Conservation (phyloP, 1,140 invertebrate genomes). For the Akabosia matsudoensis region DNA sequence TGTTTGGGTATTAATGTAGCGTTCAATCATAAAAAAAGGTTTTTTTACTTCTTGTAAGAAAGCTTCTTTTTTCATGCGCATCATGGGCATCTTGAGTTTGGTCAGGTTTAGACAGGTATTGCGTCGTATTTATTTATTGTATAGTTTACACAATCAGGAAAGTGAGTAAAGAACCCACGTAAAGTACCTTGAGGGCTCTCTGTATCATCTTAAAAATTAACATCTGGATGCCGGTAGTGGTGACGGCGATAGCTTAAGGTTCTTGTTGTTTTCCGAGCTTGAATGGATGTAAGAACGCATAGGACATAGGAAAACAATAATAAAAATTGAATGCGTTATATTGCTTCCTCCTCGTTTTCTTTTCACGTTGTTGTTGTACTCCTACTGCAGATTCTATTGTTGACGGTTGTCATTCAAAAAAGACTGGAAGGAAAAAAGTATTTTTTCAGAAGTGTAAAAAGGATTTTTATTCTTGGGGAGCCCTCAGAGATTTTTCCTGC, state of each 20-base stretch:
- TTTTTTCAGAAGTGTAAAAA: slow-evolving; percentile 1
- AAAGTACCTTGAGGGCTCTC: background rate
- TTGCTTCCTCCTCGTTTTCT: background rate
- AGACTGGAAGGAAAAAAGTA: background rate
- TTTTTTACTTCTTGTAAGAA: background rate
- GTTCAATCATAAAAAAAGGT: background rate
- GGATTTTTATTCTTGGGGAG: background rate
- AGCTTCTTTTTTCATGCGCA: background rate
- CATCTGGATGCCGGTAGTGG: slow-evolving; percentile 12
- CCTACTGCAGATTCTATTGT: too few species aligned
- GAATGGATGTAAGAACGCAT: too few species aligned
- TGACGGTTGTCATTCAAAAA: background rate
- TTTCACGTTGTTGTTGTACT: background rate
- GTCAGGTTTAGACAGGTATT: slow-evolving; percentile 15
- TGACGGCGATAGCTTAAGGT: background rate
- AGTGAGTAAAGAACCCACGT: background rate
- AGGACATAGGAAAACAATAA: background rate
- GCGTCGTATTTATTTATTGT: too few species aligned
- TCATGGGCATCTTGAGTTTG: background rate
- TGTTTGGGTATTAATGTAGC: background rate
- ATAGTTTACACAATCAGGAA: too few species aligned
- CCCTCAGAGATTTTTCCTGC: background rate
- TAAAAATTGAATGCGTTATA: slow-evolving; percentile 5
- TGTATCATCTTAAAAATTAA: background rate
- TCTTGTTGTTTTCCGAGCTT: background rate